A percentile compares a stretch with the other conserved stretches of the same genome.
Conservation (phyloP, 2,888 invertebrate species). For the Leucophora obtusa region DNA sequence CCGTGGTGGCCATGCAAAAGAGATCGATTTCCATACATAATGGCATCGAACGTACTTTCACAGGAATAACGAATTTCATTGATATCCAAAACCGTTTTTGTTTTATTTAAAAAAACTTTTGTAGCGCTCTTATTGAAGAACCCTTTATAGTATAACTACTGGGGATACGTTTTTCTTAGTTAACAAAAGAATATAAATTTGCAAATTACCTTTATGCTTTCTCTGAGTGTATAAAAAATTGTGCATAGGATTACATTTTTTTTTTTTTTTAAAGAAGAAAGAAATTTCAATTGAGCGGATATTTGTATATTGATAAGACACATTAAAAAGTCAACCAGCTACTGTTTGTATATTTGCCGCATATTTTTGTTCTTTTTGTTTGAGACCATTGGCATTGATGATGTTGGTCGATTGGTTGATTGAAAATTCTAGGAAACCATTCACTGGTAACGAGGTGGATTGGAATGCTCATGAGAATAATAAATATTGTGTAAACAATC, state of each 20-base stretch:
- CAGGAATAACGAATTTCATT: too few relatives aligned
- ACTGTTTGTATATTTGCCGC: slow-evolving; percentile 62
- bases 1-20: too few relatives aligned
- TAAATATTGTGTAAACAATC: slow-evolving; percentile 62
- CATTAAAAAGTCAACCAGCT: slow-evolving; percentile 64
- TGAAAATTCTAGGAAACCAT: slow-evolving; percentile 64
- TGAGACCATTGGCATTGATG: slow-evolving; percentile 61
- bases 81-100: too few relatives aligned
- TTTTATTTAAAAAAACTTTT: too few relatives aligned
- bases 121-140: too few relatives aligned
- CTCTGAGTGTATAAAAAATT: slow-evolving; percentile 31
- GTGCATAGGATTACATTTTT: slow-evolving; percentile 17
- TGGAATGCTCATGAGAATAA: slow-evolving; percentile 61
- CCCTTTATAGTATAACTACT: too few relatives aligned
- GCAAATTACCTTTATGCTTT: neutral
- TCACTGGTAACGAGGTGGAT: slow-evolving; percentile 55
- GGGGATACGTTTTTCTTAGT: too few relatives aligned
- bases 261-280: slow-evolving; percentile 25
- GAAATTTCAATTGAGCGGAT: slow-evolving; percentile 63
- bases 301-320: slow-evolving; percentile 63
- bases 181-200: too few relatives aligned
- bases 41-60: too few relatives aligned
- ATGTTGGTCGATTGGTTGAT: slow-evolving; percentile 63
- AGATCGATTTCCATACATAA: too few relatives aligned
- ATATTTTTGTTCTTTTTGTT: slow-evolving; percentile 28